Percentiles rank a stretch among this genome's conserved stretches.
These are phyloP conservation scores for Druon quercuslanigerum DNA, from an alignment of 1,140 invertebrate species.

Conservation along the genomic window DNA sequence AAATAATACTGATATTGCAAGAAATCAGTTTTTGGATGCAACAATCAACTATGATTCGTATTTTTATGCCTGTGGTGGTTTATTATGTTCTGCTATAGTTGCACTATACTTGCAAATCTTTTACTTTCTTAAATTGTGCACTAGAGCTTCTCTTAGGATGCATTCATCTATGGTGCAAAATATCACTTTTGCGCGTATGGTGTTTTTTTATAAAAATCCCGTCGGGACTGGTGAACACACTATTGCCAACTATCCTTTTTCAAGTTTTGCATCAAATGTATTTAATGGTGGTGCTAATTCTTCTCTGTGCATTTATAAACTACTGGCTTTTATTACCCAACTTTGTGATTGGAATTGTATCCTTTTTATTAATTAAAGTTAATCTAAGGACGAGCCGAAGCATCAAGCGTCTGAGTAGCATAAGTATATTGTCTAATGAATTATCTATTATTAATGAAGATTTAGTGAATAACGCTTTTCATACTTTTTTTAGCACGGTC, in stretches of 20 bases:
- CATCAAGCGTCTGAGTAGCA: constrained; percentile 51
- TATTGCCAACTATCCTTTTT: constrained; percentile 66
- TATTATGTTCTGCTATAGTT: too few relatives aligned
- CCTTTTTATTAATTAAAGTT: constrained; percentile 77
- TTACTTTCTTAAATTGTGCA: too few relatives aligned
- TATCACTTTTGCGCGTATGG: too few relatives aligned
- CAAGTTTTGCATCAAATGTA: constrained; percentile 67
- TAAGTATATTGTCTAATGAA: constrained; percentile 67
- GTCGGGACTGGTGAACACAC: constrained; percentile 53
- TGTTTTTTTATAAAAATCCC: too few relatives aligned
- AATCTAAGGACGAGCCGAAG: constrained; percentile 62
- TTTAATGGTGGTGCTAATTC: constrained; percentile 4
- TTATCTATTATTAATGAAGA: too few relatives aligned
- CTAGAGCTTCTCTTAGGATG: too few relatives aligned
- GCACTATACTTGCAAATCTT: too few relatives aligned
- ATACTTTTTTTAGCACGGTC: constrained; percentile 77
- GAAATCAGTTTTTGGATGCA: too few relatives aligned
- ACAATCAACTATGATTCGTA: too few relatives aligned
- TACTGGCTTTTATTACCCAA: constrained; percentile 40
- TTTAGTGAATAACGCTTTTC: constrained; percentile 58
- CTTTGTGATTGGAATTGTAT: constrained; percentile 61
- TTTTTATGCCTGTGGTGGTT: too few relatives aligned
- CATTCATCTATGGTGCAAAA: too few relatives aligned
- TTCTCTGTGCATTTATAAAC: constrained; percentile 37
- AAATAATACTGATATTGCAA: too few relatives aligned